phyloP scores from a whole-genome alignment of 1,140 invertebrate genomes.

The Onthophagus taurus region DNA sequence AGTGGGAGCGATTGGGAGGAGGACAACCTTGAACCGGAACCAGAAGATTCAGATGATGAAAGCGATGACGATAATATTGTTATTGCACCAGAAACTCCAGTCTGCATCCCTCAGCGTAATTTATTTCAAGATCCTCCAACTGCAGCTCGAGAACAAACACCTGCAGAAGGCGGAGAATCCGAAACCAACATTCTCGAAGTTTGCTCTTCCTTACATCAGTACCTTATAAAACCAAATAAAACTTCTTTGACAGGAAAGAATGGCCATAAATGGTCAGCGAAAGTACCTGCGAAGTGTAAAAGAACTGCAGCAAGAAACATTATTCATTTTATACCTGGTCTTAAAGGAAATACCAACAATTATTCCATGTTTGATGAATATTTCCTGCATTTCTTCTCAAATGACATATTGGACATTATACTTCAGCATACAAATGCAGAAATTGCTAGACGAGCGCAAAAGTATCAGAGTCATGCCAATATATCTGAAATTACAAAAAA shows the following conservation, averaged over 20 bases:
- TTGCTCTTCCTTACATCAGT: no score
- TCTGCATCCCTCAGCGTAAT: no score
- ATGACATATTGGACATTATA: slow-evolving; percentile 15
- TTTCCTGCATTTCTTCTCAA: slow-evolving; percentile 16
- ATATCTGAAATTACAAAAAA: slow-evolving; percentile 12
- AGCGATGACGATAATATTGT: no score
- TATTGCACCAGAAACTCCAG: no score
- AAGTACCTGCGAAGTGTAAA: slow-evolving; percentile 9
- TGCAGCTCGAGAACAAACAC: no score
- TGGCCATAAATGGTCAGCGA: slow-evolving; percentile 16
- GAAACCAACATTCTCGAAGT: no score
- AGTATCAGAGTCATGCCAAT: slow-evolving; percentile 8
- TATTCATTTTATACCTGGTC: slow-evolving; percentile 15
- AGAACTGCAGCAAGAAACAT: slow-evolving; percentile 16
- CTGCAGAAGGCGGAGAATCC: no score
- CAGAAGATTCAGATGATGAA: no score
- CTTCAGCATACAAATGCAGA: slow-evolving; percentile 16
- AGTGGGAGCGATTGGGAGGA: no score
- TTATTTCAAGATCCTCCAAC: no score
- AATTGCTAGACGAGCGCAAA: slow-evolving; percentile 12
- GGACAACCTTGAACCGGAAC: no score
- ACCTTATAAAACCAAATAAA: no score
- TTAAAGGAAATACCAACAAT: slow-evolving; percentile 12
- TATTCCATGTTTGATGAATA: background rate
- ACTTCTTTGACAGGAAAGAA: slow-evolving; percentile 15